Conservation (phyloP, 2,888 invertebrate genomes). For the Tachina fera region DNA sequence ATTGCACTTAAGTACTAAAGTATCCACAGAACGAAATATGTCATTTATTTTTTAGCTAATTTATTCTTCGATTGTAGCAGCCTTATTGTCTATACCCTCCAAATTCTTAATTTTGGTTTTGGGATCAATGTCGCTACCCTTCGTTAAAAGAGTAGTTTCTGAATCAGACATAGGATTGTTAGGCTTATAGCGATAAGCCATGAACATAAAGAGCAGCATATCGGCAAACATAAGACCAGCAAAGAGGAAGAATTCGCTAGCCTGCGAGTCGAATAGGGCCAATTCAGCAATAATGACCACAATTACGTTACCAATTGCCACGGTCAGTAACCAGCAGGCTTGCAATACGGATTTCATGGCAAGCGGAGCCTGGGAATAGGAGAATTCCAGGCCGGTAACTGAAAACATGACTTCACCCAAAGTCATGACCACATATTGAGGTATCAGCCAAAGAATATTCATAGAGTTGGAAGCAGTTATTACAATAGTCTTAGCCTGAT, state of each 20-base stretch:
- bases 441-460: slow-evolving; percentile 86
- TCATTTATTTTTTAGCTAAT: background rate
- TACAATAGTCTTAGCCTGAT: slow-evolving; percentile 58
- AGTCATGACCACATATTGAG: slow-evolving; percentile 88
- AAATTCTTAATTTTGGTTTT: slow-evolving; percentile 67
- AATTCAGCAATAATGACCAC: slow-evolving; percentile 94
- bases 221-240: slow-evolving; percentile 93
- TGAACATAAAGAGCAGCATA: slow-evolving; percentile 90
- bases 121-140: slow-evolving; percentile 33
- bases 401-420: slow-evolving; percentile 87
- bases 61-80: slow-evolving; percentile 73
- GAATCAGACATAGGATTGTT: slow-evolving; percentile 75
- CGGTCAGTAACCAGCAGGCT: slow-evolving; percentile 96
- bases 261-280: slow-evolving; percentile 90
- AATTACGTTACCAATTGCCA: slow-evolving; percentile 96
- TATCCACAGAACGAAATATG: background rate
- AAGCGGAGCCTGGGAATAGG: slow-evolving; percentile 87
- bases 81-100: slow-evolving; percentile 76
- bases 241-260: slow-evolving; percentile 94
- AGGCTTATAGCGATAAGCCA: slow-evolving; percentile 90
- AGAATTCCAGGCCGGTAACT: slow-evolving; percentile 88
- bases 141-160: slow-evolving; percentile 74
- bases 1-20: slow-evolving; percentile 47
- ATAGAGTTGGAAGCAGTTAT: slow-evolving; percentile 83
- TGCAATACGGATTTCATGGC: slow-evolving; percentile 97